phyloP scores from a whole-genome alignment of 2,113 vertebrate genomes.

The Notechis scutatus region DNA sequence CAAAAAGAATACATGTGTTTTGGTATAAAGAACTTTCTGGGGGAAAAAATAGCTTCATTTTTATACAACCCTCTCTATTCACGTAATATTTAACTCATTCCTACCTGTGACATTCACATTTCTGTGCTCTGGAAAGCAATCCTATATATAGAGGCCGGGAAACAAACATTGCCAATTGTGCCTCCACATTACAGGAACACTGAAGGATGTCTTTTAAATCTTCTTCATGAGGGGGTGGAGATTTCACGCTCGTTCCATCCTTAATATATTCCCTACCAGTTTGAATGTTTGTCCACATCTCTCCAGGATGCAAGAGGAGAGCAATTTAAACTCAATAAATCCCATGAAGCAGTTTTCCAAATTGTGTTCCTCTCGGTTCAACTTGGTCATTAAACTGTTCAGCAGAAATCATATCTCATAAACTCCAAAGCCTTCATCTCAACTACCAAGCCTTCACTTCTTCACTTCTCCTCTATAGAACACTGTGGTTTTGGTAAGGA shows the following conservation, averaged over 20 bases:
- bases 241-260: background rate
- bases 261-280: background rate
- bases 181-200: background rate
- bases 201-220: background rate
- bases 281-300: constrained; percentile 1
- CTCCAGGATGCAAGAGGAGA: constrained; percentile 39
- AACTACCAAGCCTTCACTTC: constrained; percentile 6
- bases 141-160: background rate
- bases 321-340: constrained; percentile 26
- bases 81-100: background rate
- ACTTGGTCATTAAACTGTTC: constrained; percentile 28
- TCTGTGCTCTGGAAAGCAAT: background rate
- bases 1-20: background rate
- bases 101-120: background rate
- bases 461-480: constrained; percentile 43
- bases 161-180: background rate
- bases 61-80: background rate
- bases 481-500: constrained; percentile 41
- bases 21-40: background rate
- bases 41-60: too few species aligned
- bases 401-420: constrained; percentile 35
- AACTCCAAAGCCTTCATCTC: constrained; percentile 12
- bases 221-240: background rate
- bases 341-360: background rate
- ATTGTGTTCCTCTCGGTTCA: background rate